Evolutionary conservation across 2,113 vertebrate genomes (phyloP).

Genomic region (Chloropsis hardwickii): DNA sequence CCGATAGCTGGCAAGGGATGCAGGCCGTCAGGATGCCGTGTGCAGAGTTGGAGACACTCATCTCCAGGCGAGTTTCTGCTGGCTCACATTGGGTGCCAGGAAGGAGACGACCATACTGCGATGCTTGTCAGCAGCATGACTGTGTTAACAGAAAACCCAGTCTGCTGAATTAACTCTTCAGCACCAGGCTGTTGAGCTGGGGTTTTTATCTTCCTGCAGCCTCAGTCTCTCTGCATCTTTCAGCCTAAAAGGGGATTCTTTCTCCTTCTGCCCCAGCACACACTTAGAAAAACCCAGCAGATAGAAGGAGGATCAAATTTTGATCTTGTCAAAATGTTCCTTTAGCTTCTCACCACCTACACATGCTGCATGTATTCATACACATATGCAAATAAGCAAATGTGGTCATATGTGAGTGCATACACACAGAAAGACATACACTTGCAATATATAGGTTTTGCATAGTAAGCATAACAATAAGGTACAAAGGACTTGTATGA

Average conservation of each 20-base stretch:
- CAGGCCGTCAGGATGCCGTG: background rate
- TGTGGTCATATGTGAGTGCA: background rate
- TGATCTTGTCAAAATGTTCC: conserved; percentile 30
- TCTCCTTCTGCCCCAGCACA: background rate
- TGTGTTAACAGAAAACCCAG: background rate
- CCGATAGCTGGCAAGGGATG: conserved; percentile 6
- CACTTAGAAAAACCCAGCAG: background rate
- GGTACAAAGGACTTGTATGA: background rate
- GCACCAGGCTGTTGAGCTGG: background rate
- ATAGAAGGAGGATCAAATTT: conserved; percentile 2
- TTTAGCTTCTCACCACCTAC: conserved; percentile 39
- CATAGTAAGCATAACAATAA: background rate
- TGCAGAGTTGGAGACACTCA: background rate
- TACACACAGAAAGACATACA: background rate
- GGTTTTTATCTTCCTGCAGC: background rate
- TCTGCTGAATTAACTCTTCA: background rate
- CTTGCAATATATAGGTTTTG: background rate
- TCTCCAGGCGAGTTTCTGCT: background rate
- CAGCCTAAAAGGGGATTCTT: background rate
- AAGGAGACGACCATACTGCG: background rate
- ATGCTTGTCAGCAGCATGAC: background rate
- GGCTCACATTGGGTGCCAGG: background rate
- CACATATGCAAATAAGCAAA: conserved; percentile 32
- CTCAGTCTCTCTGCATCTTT: background rate
- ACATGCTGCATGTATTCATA: background rate